Evolutionary conservation across 1,140 invertebrate species (phyloP), one percentile per base, ranked within the genome.

Genomic region (Forficula auricularia): DNA sequence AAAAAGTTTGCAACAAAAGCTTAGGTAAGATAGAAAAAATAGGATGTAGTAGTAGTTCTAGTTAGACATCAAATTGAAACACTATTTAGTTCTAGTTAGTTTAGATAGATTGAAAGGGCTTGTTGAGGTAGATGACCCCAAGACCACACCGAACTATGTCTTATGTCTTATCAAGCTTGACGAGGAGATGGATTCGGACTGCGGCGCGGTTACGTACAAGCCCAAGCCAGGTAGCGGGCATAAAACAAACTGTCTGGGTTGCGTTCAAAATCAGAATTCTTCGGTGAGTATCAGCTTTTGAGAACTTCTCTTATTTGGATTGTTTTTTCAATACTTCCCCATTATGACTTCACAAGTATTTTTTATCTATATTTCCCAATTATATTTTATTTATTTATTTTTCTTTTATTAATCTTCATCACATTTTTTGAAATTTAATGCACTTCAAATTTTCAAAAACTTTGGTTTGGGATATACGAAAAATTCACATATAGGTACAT

Each of bases 171-270:
- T 50, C 49, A 58, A 63, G 60, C 57, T 60, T 52, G 58, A 63
- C 55, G 61, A 66, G 57, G 62, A 64, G 40, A 49, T 58, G 48
- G 62, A 61, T 46, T 47, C 54, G 48, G 60, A 62, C 46, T 53
- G 59, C 50, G 57, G 61, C 52, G 57, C 60, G 46, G 57, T 66
- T 50, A 63, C 62, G 48, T 60, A 63, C 56, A 58, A 61, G 50
- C 60, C 63, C 45, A 61, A 58, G 50, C 58, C 60, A 44, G 54
- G 56, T 48, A 62, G 22, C 22, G 22, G 22, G 22, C 22, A 27
- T 27, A 27, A 27, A 10, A 27, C 60, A 45, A 61, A 59, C 50
- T 66, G 59, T 53, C 57, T 64, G 32, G 54, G 62, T 45, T 62
- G 48, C 51, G 46, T 48, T 45, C 58, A 63, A 46, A 60, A 62